A percentile compares a stretch with the other conserved stretches of the same genome.
phyloP scores from a whole-genome alignment of 2,888 invertebrate species.

The Stenurella melanura region DNA sequence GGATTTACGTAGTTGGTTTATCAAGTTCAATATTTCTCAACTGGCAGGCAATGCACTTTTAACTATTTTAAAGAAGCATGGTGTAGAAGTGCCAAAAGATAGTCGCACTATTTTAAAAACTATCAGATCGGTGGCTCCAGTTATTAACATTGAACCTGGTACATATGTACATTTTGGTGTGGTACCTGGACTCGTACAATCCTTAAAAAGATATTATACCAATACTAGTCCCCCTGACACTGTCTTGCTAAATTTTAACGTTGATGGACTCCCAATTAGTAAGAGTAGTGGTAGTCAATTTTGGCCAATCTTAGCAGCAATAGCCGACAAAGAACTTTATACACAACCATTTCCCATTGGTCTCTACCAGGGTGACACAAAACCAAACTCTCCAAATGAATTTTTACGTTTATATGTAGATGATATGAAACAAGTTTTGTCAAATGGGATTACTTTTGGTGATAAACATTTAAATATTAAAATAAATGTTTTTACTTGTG shows the following conservation, averaged over 20 bases:
- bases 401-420: too few species aligned
- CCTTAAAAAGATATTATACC: conserved; percentile 22
- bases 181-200: conserved; percentile 8
- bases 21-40: too few species aligned
- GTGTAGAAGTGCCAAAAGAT: too few species aligned
- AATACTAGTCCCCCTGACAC: conserved; percentile 1
- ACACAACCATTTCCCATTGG: conserved; percentile 34
- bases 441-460: conserved; percentile 17
- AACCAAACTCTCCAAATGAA: conserved; percentile 33
- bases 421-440: conserved; percentile 23
- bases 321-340: conserved; percentile 19
- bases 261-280: conserved; percentile 30
- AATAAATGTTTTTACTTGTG: too few species aligned
- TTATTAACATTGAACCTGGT: too few species aligned
- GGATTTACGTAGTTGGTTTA: too few species aligned
- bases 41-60: too few species aligned
- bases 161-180: conserved; percentile 34
- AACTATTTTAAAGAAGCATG: too few species aligned
- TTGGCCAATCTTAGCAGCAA: conserved; percentile 23
- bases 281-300: conserved; percentile 28
- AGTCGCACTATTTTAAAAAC: too few species aligned
- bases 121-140: too few species aligned
- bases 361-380: conserved; percentile 25
- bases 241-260: conserved; percentile 25
- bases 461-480: too few species aligned